Evolutionary conservation across 1,140 invertebrate genomes (phyloP).

Genomic region (Aricia agestis): DNA sequence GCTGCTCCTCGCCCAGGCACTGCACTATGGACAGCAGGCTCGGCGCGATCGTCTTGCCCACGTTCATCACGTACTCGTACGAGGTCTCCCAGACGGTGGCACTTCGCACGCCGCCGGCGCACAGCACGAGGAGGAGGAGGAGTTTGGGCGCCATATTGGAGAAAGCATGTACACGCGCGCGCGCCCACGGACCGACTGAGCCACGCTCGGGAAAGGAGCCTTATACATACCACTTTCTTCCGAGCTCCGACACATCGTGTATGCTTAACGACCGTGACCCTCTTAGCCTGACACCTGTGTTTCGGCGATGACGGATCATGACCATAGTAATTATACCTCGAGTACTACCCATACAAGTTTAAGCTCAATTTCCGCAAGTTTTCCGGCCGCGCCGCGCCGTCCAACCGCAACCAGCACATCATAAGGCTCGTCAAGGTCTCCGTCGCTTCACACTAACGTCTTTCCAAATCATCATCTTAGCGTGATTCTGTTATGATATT

Average conservation of each 20-base stretch:
- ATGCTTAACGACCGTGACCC: constrained; percentile 15
- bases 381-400: too few relatives aligned
- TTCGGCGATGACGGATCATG: too few relatives aligned
- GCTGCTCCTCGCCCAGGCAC: constrained; percentile 49
- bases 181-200: constrained; percentile 54
- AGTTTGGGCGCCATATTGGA: constrained; percentile 47
- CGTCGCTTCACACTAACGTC: too few relatives aligned
- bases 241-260: constrained; percentile 20
- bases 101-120: constrained; percentile 46
- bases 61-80: constrained; percentile 58
- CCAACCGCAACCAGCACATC: too few relatives aligned
- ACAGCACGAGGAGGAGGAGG: constrained; percentile 40
- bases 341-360: too few relatives aligned
- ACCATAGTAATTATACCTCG: too few relatives aligned
- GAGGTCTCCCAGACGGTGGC: constrained; percentile 47
- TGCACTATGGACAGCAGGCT: constrained; percentile 54
- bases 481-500: too few relatives aligned
- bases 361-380: too few relatives aligned
- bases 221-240: constrained; percentile 58
- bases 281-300: too few relatives aligned
- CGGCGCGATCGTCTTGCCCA: constrained; percentile 54
- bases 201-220: constrained; percentile 30
- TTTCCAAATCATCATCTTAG: too few relatives aligned
- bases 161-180: constrained; percentile 29
- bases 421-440: too few relatives aligned